Conservation (phyloP, 2,888 invertebrate species). For the Drosophila limbata region DNA sequence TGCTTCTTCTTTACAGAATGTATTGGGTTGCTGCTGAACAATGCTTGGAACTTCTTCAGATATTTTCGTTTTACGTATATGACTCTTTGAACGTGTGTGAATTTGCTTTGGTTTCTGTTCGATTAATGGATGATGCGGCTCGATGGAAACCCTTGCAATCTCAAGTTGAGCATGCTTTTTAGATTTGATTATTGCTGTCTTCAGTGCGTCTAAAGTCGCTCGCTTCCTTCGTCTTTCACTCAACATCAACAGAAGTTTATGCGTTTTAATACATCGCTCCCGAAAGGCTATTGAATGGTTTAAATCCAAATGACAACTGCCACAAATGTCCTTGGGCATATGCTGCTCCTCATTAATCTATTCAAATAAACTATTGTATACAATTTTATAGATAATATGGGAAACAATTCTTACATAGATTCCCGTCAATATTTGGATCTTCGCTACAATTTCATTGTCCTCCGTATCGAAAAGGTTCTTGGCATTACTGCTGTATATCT, state of each 20-base stretch:
- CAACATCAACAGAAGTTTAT: slow-evolving; percentile 13
- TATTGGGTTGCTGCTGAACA: background rate
- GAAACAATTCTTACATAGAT: slow-evolving; percentile 32
- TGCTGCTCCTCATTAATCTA: slow-evolving; percentile 16
- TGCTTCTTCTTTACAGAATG: background rate
- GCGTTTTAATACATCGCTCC: slow-evolving; percentile 32
- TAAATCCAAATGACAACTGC: slow-evolving; percentile 30
- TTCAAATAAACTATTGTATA: background rate
- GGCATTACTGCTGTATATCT: slow-evolving; percentile 25
- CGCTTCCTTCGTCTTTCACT: background rate
- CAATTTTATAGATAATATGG: background rate
- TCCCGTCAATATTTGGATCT: slow-evolving; percentile 37
- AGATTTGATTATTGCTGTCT: background rate
- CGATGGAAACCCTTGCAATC: background rate
- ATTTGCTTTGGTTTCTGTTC: background rate
- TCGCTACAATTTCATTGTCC: slow-evolving; percentile 6
- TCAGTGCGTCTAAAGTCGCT: background rate
- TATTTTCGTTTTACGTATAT: background rate
- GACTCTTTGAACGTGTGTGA: background rate
- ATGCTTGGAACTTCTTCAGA: background rate
- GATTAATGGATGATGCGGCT: background rate
- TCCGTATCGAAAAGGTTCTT: slow-evolving; percentile 32
- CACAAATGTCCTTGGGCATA: slow-evolving; percentile 35
- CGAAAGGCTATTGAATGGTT: slow-evolving; percentile 37
- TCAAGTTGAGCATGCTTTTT: background rate